These are phyloP conservation scores for Seira sanloemensis DNA, from an alignment of 2,888 invertebrate genomes.

Conservation along the genomic window DNA sequence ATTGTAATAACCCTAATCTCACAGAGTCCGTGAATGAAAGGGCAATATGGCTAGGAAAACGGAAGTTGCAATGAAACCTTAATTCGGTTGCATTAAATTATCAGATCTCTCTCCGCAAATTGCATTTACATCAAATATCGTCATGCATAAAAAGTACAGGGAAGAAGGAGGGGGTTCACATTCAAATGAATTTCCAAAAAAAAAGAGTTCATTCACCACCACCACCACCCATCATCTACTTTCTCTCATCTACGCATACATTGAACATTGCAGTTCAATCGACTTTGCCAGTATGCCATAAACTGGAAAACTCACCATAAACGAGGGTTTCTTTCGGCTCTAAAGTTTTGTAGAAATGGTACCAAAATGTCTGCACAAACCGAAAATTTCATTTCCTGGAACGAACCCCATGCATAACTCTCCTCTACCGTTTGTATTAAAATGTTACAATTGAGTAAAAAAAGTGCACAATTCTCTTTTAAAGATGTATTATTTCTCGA, in stretches of 20 bases:
- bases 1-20: neutral
- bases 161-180: conserved; percentile 28
- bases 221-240: neutral
- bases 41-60: neutral
- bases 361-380: neutral
- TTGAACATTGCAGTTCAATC: neutral
- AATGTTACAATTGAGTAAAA: neutral
- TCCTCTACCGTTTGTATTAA: neutral
- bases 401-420: neutral
- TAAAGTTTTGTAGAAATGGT: neutral
- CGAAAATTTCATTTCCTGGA: conserved; percentile 29
- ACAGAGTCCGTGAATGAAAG: too few species aligned
- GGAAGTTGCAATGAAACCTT: conserved; percentile 48
- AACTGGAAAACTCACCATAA: neutral
- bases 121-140: neutral
- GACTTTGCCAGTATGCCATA: neutral
- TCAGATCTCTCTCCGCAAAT: neutral
- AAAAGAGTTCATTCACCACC: neutral
- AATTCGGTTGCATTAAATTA: neutral
- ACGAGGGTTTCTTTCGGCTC: neutral
- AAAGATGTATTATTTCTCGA: neutral
- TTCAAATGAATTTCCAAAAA: neutral
- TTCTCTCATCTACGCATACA: neutral
- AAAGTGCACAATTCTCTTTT: conserved; percentile 19
- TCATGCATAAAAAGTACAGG: neutral